Evolutionary conservation across 2,888 invertebrate genomes (phyloP), one percentile per base, ranked within the genome.

Genomic region (Lottia scabra): DNA sequence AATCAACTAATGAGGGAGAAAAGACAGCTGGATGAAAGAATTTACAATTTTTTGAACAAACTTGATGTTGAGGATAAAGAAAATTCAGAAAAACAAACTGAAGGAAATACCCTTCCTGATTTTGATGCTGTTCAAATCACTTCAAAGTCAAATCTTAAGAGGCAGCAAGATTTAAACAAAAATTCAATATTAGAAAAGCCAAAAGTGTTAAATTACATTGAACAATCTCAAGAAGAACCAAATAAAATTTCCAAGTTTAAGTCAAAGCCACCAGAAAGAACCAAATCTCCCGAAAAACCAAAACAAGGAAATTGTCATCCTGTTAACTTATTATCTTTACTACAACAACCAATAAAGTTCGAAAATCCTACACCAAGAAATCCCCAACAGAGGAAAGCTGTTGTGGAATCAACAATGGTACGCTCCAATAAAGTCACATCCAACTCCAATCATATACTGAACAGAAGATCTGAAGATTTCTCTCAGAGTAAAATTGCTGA

Each of bases 1-100:
- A 79, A 81, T 65, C 78, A 80, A 62, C 72, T 83, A 6, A 72
- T 80, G 38, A 80, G 80, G 63, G 80, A 84, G 67, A 80, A 83
- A 45, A 70, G 75, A 26, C 65, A 78, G 48, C 73, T 83, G 19
- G 83, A 84, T 72, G 73, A 80, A 46, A 75, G 80, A 48, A 78
- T 85, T 67, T 80, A 76, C 26, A 73, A 75, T 23, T 80, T 75
- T 48, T 70, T 81, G 16, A 79, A 73, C 63, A 79, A 75, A 46
- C 72, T 76, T 19, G 70, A 62, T n/a, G 68, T 68, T 6, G 68
- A 68, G n/a, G 27, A 26, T 30, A 45, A 48, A 26, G 68, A 56
- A 46, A 15, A 43, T 46, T 12, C 26, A 68, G 26, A 68, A 27
- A 12, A 46, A 30, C 68, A 16, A 6, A 27, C 16, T 48, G 68